Conservation (phyloP, 2,797 vertebrate species). For the Scolopax rusticola region DNA sequence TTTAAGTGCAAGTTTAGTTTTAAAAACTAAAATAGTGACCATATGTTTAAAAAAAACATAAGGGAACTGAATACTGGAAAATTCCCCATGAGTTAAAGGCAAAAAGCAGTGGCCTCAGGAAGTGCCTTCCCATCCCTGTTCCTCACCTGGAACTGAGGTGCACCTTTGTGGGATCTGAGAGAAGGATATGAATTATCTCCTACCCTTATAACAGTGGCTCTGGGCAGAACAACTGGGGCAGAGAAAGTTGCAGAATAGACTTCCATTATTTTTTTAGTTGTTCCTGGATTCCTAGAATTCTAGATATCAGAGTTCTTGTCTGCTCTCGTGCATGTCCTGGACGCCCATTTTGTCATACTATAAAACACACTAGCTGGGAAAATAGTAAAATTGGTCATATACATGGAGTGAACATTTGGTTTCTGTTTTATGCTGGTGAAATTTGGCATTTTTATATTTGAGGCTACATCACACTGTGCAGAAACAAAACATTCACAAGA, state of each 20-base stretch:
- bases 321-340: neutral
- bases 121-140: neutral
- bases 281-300: neutral
- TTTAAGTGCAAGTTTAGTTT: neutral
- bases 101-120: neutral
- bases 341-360: neutral
- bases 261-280: neutral
- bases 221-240: neutral
- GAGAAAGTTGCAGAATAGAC: neutral
- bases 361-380: neutral
- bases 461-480: neutral
- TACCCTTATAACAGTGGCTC: neutral
- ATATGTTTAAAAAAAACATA: neutral
- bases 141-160: neutral
- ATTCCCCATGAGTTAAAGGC: neutral
- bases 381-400: neutral
- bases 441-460: neutral
- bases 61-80: neutral
- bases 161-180: neutral
- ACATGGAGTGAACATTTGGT: neutral
- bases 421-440: neutral
- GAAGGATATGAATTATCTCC: neutral
- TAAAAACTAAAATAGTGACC: neutral
- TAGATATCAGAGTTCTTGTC: neutral
- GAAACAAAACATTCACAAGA: neutral